phyloP scores from a whole-genome alignment of 2,113 vertebrate species.

The Boleophthalmus pectinirostris region DNA sequence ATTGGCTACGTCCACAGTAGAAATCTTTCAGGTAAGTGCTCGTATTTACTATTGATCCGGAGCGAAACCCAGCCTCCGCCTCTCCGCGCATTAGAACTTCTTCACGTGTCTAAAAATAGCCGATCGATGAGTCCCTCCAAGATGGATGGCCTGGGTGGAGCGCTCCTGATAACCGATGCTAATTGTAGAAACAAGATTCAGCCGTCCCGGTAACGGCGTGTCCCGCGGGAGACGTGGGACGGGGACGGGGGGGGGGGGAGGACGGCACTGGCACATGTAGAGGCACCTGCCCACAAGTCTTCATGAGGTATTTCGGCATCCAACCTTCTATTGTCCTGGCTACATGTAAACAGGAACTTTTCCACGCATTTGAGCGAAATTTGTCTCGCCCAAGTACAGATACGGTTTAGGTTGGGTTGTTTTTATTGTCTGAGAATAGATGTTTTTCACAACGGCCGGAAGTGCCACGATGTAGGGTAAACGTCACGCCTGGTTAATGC shows the following conservation, averaged over 20 bases:
- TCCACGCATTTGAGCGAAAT: no score
- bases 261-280: constrained; percentile 23
- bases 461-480: no score
- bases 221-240: not conserved
- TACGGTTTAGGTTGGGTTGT: not conserved
- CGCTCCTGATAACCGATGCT: constrained; percentile 36
- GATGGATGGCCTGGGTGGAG: constrained; percentile 42
- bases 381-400: no score
- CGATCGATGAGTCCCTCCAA: constrained; percentile 46
- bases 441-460: no score
- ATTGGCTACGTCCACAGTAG: constrained; percentile 50
- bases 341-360: not conserved
- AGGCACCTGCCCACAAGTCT: constrained; percentile 38
- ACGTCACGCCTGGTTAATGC: no score
- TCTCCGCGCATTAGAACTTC: constrained; percentile 41
- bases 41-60: constrained; percentile 47
- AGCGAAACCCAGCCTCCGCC: constrained; percentile 20
- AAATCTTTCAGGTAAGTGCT: constrained; percentile 45
- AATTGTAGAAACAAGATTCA: constrained; percentile 32
- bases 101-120: constrained; percentile 53
- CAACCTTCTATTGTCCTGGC: constrained; percentile 35
- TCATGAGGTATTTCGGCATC: constrained; percentile 59
- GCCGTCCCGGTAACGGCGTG: constrained; percentile 13
- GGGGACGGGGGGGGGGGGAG: not conserved
- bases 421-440: not conserved